A percentile compares a stretch with the other conserved stretches of the same genome.
Evolutionary conservation across 2,888 invertebrate genomes (phyloP).

Genomic region (Plagiodera versicolora): DNA sequence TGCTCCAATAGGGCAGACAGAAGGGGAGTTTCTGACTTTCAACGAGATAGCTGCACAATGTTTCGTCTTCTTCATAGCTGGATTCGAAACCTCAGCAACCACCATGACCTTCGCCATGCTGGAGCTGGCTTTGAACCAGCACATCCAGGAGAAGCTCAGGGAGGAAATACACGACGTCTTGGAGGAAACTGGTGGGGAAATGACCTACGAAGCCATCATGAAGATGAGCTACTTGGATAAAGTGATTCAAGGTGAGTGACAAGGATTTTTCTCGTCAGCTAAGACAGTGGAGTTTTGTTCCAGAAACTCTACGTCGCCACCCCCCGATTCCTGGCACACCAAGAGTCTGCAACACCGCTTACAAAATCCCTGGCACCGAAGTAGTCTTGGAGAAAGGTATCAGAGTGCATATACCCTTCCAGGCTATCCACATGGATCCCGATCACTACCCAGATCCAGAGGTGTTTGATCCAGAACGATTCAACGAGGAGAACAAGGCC

Average conservation of each 20-base stretch:
- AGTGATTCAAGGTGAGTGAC: constrained; percentile 48
- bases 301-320: constrained; percentile 28
- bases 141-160: constrained; percentile 33
- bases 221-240: constrained; percentile 50
- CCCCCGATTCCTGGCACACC: constrained; percentile 29
- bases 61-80: constrained; percentile 37
- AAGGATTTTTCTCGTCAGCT: not conserved
- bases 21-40: constrained; percentile 14
- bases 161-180: constrained; percentile 32
- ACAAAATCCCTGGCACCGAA: constrained; percentile 33
- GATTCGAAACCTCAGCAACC: constrained; percentile 37
- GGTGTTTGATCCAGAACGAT: constrained; percentile 52
- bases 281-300: too few relatives aligned
- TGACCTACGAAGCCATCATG: constrained; percentile 34
- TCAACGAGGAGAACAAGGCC: constrained; percentile 33
- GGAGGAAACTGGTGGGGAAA: constrained; percentile 23
- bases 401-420: constrained; percentile 13
- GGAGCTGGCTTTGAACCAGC: constrained; percentile 34
- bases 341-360: constrained; percentile 33
- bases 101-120: constrained; percentile 36
- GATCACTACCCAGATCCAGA: constrained; percentile 59
- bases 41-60: constrained; percentile 26
- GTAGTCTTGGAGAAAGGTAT: constrained; percentile 25
- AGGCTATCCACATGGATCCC: constrained; percentile 30
- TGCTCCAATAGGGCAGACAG: constrained; percentile 17